Evolutionary conservation across 2,888 invertebrate genomes (phyloP), one percentile per base, ranked within the genome.

Genomic region (Mimas tiliae): DNA sequence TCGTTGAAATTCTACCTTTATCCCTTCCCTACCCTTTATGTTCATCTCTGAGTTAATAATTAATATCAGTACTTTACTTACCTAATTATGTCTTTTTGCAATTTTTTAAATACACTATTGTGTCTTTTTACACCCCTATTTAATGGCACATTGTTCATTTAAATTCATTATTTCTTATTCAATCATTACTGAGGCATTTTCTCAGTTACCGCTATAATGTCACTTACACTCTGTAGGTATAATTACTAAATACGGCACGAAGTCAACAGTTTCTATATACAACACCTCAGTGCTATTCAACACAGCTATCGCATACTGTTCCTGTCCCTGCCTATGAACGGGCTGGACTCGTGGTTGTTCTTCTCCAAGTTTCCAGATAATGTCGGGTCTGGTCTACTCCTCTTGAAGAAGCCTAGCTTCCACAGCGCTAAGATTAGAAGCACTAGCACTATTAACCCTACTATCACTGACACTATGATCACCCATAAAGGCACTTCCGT

Each of bases 401-500:
- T 92, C 82, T 97, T 98, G 91, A 98, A 98, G 95, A 98, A 98
- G 64, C 98, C 98, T 65, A 97, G 95, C 93, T 97, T 98, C 96
- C 98, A 98, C 68, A 99, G 92, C 27, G 96, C 94, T 63, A 97
- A 94, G 53, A 97, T 97, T 64, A 99, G 94, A 3, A 98, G 85
- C 48, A 98, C 95, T 47, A 99, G 94, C 21, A 99, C 94, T 72
- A 98, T 82, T 47, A 99, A 92, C 11, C 99, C 99, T 1, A 96
- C 96, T 67, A 97, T 94, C 64, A 98, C 96, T 47, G 98, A 97
- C 63, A 98, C 94, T 72, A 97, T 95, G 71, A 98, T 97, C 71
- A 98, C 96, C 97, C 98, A 98, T 74, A 97, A 93, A 14, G 97
- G 97, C 8, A 98, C 95, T 70, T 96, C 95, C 27, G 96, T 95